These are phyloP conservation scores for Leptothorax acervorum DNA, from an alignment of 2,888 invertebrate genomes.

Conservation along the genomic window DNA sequence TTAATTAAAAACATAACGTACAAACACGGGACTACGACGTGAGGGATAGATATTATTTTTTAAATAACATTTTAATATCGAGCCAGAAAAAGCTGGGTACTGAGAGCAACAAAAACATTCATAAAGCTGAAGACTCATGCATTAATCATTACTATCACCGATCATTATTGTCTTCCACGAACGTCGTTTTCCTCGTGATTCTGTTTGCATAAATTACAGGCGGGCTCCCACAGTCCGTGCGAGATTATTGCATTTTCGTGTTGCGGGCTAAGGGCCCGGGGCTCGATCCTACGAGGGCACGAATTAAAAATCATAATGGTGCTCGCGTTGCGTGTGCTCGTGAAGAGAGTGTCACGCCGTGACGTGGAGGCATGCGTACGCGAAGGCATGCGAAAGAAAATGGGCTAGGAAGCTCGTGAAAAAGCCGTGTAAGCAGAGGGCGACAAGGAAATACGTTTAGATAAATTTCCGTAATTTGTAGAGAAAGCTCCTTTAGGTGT, in stretches of 20 bases:
- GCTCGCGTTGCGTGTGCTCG: slow-evolving; percentile 62
- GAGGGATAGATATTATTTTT: background rate
- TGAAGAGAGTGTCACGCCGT: slow-evolving; percentile 67
- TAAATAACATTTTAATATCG: slow-evolving; percentile 28
- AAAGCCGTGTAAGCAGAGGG: background rate
- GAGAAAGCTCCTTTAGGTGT: background rate
- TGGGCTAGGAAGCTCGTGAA: slow-evolving; percentile 36
- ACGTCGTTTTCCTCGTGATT: slow-evolving; percentile 28
- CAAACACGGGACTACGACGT: background rate
- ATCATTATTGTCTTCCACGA: slow-evolving; percentile 46
- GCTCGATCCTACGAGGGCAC: background rate
- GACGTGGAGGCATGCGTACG: slow-evolving; percentile 69
- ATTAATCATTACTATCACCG: slow-evolving; percentile 39
- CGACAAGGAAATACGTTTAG: background rate
- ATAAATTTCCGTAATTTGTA: background rate
- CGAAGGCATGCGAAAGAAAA: slow-evolving; percentile 68
- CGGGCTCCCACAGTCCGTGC: background rate
- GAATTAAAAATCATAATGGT: slow-evolving; percentile 62
- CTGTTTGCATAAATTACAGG: slow-evolving; percentile 40
- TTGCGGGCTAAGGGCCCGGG: background rate
- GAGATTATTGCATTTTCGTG: slow-evolving; percentile 41
- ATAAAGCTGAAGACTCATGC: slow-evolving; percentile 13
- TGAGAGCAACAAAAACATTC: background rate
- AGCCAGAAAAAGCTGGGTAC: background rate
- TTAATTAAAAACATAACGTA: background rate